These are phyloP conservation scores for Oegoconia quadripuncta DNA, from an alignment of 2,888 invertebrate species.

Conservation along the genomic window DNA sequence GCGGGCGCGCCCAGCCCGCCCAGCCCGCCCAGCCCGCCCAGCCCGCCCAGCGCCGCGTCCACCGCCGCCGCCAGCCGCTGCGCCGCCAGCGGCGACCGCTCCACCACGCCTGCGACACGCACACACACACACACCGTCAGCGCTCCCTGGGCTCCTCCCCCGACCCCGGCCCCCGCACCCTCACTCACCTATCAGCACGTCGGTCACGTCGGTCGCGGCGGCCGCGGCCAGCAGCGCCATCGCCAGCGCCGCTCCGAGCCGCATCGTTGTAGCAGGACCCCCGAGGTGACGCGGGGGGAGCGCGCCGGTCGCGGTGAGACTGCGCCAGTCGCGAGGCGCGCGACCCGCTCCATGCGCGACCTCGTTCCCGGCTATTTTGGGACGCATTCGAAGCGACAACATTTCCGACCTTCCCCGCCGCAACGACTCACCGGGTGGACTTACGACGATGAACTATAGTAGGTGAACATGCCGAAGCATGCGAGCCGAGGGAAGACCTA, in stretches of 20 bases:
- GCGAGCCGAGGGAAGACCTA: not conserved
- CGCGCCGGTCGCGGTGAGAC: not conserved
- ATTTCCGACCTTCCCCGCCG: not conserved
- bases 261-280: not conserved
- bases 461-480: not conserved
- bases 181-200: not conserved
- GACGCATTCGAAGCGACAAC: not conserved
- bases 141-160: not conserved
- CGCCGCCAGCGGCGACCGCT: conserved; percentile 14
- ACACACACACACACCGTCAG: not conserved
- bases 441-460: not conserved
- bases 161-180: not conserved
- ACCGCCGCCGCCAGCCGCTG: conserved; percentile 23
- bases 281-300: no score
- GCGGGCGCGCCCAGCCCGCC: conserved; percentile 25
- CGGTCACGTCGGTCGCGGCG: not conserved
- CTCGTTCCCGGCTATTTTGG: not conserved
- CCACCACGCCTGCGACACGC: conserved; percentile 14
- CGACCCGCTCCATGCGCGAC: not conserved
- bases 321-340: no score
- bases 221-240: not conserved
- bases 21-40: conserved; percentile 29
- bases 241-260: conserved; percentile 10
- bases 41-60: conserved; percentile 17
- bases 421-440: no score